Percentiles rank a stretch among this genome's conserved stretches.
Evolutionary conservation across 2,888 invertebrate species (phyloP).

Genomic region (Archips xylosteana): DNA sequence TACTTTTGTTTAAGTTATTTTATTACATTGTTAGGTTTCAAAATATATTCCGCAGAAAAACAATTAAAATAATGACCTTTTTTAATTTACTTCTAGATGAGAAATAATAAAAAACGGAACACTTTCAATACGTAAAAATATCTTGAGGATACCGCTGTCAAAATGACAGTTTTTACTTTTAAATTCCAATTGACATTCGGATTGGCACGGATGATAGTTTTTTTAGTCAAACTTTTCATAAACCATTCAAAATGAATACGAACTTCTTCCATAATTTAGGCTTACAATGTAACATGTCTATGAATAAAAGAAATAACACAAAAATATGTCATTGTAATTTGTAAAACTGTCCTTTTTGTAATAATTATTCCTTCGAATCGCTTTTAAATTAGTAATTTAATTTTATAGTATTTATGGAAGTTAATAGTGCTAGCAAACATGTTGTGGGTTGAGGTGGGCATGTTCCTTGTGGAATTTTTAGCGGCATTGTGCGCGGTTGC

Average conservation of each 20-base stretch:
- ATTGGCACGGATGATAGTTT: background rate
- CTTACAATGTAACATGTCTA: background rate
- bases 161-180: background rate
- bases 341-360: conserved; percentile 19
- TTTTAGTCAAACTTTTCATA: background rate
- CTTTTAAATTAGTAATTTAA: conserved; percentile 2
- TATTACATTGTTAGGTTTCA: too few species aligned
- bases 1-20: too few species aligned
- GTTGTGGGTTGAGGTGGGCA: conserved; percentile 68
- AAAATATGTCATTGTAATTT: conserved; percentile 28
- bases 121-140: background rate
- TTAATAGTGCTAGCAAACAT: conserved; percentile 47
- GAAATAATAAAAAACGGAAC: background rate
- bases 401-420: conserved; percentile 30
- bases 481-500: conserved; percentile 78
- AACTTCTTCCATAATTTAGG: background rate
- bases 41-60: too few species aligned
- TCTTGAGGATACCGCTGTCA: background rate
- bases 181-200: background rate
- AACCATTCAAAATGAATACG: background rate
- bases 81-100: background rate
- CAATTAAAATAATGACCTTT: background rate
- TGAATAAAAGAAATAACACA: conserved; percentile 1
- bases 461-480: conserved; percentile 72
- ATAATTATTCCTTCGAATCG: conserved; percentile 12